Percentiles rank a stretch among this genome's conserved stretches.
phyloP scores from a whole-genome alignment of 2,113 vertebrate species.

The Amblyopsis rosae region DNA sequence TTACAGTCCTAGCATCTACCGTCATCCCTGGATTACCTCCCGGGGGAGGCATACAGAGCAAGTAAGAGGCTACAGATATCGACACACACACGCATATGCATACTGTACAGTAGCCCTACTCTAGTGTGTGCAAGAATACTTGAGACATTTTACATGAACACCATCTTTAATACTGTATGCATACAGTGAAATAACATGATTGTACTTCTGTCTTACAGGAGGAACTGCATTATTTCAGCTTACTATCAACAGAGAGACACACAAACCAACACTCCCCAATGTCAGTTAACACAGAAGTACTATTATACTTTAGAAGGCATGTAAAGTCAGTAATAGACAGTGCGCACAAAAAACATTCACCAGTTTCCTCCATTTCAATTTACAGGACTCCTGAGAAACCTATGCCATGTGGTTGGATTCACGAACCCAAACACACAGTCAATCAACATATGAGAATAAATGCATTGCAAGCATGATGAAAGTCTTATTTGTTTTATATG shows the following conservation, averaged over 20 bases:
- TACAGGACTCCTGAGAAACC: conserved; percentile 55
- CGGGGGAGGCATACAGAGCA: conserved; percentile 83
- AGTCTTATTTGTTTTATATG: conserved; percentile 23
- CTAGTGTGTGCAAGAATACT: not conserved
- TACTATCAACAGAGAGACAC: conserved; percentile 76
- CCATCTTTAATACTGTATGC: not conserved
- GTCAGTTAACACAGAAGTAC: conserved; percentile 48
- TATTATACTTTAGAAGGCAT: not conserved
- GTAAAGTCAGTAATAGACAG: not conserved
- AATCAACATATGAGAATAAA: conserved; percentile 40
- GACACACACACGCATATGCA: too few relatives aligned
- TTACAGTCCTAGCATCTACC: conserved; percentile 76
- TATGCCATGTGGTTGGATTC: not conserved
- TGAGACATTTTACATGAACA: not conserved
- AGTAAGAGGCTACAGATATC: conserved; percentile 66
- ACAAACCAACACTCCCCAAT: conserved; percentile 61
- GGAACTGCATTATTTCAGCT: conserved; percentile 80
- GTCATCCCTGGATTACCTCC: conserved; percentile 80
- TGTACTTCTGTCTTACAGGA: conserved; percentile 58
- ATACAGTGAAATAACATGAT: not conserved
- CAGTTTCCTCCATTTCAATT: conserved; percentile 2
- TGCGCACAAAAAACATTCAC: not conserved
- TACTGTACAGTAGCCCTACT: too few relatives aligned
- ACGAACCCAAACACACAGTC: conserved; percentile 7
- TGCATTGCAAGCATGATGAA: conserved; percentile 52